These are phyloP conservation scores for Pogonognathellus flavescens DNA, from an alignment of 1,140 invertebrate genomes.

Conservation along the genomic window DNA sequence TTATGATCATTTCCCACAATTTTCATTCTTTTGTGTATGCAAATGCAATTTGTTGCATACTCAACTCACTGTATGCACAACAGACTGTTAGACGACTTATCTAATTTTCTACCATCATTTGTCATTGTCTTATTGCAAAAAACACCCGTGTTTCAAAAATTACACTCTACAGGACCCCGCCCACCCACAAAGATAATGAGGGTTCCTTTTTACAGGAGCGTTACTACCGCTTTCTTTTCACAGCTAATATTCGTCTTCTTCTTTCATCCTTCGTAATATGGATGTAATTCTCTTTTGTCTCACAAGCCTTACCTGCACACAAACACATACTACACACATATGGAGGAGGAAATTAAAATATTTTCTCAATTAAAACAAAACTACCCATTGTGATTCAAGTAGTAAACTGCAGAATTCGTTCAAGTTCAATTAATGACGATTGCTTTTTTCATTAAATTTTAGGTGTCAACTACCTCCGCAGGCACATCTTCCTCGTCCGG, in stretches of 20 bases:
- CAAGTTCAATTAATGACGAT: conserved; percentile 19
- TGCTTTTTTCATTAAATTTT: conserved; percentile 5
- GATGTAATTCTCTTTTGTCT: too few relatives aligned
- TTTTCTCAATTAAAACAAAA: neutral
- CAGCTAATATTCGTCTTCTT: neutral
- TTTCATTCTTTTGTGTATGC: neutral
- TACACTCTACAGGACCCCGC: neutral
- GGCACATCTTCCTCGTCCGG: conserved; percentile 9
- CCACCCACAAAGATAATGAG: conserved; percentile 37
- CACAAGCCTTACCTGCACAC: too few relatives aligned
- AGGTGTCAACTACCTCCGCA: conserved; percentile 46
- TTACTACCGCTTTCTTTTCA: neutral
- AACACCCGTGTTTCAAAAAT: neutral
- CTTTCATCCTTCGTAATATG: too few relatives aligned
- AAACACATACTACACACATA: neutral
- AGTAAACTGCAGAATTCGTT: neutral
- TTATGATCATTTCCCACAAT: conserved; percentile 1
- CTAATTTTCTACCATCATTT: conserved; percentile 19
- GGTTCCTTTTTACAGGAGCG: neutral
- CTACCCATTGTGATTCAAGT: neutral
- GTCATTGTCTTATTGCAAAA: conserved; percentile 33
- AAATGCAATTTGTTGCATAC: neutral
- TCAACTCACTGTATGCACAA: neutral
- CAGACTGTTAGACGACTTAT: neutral
- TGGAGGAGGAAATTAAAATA: neutral